Evolutionary conservation across 2,888 invertebrate genomes (phyloP), one percentile per base, ranked within the genome.

Genomic region (Xylota segnis): DNA sequence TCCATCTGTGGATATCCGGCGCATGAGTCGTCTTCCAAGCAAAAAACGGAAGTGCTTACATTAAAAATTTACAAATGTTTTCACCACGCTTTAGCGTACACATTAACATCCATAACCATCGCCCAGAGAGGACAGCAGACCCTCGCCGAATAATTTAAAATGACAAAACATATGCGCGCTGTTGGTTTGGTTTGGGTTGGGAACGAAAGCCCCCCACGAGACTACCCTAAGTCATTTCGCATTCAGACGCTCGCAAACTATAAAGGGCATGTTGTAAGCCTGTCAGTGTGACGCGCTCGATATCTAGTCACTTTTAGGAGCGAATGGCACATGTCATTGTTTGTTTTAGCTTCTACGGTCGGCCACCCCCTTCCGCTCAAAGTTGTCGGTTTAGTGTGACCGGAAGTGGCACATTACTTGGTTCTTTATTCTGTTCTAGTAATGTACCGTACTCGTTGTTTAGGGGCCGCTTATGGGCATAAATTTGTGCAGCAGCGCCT

Each of bases 1-100:
- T 45, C 27, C 63, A 56, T 47, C 65, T 43, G 32, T 74, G 14
- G 16, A 54, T 81, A 75, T 84, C 79, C 79, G 83, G 74, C 63
- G 58, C 50, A 75, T 65, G 70, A 75, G 79, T 71, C 65, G 70
- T 50, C 47, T 58, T 16, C 37, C 59, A 12, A 56, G 50, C 54
- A 23, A 74, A 84, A 79, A 84, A 70, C 83, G 83, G 83, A 84
- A 84, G 79, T 84, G 79, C 79, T 79, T 75, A 58, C 79, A 84
- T 78, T 79, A 75, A 84, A 50, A 70, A 75, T 84, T 79, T 79
- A 83, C 83, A 83, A 83, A 78, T 78, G 83, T 83, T 79, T 84
- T 84, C 79, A 65, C 83, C 79, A 81, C 74, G 68, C 59, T 74
- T 81, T 16, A 34, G 10, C n/a, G 56, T 43, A n/a, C 70, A 43